A percentile compares a stretch with the other conserved stretches of the same genome.
These are phyloP conservation scores for Penaeus japonicus DNA, from an alignment of 1,140 invertebrate species.

Conservation along the genomic window DNA sequence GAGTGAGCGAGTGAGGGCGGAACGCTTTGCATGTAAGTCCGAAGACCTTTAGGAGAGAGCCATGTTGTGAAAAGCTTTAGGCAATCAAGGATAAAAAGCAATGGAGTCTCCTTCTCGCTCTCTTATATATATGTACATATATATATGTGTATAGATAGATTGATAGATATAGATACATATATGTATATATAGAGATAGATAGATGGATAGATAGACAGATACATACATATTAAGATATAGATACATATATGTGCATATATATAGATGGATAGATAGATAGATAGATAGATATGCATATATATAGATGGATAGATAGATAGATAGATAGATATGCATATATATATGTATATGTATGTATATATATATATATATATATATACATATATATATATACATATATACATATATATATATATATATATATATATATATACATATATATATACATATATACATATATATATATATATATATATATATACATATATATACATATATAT, in stretches of 20 bases:
- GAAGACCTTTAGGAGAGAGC: no score
- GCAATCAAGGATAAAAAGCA: no score
- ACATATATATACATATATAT: no score
- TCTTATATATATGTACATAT: background rate
- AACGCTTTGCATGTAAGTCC: no score
- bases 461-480: no score
- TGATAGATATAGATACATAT: background rate
- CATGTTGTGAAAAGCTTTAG: no score
- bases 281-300: background rate
- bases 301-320: background rate
- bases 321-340: background rate
- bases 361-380: slow-evolving; percentile 1
- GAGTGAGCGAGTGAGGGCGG: no score
- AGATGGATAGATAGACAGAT: background rate
- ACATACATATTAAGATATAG: background rate
- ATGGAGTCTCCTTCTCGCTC: background rate
- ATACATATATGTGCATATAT: background rate
- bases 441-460: background rate
- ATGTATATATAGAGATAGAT: background rate
- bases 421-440: background rate
- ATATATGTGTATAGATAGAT: background rate
- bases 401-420: background rate
- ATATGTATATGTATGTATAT: background rate
- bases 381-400: background rate
- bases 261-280: background rate